Percentiles rank a stretch among this genome's conserved stretches.
phyloP scores from a whole-genome alignment of 30 jellyfish, hydroid and myxozoan species.

The Mastigias papua region DNA sequence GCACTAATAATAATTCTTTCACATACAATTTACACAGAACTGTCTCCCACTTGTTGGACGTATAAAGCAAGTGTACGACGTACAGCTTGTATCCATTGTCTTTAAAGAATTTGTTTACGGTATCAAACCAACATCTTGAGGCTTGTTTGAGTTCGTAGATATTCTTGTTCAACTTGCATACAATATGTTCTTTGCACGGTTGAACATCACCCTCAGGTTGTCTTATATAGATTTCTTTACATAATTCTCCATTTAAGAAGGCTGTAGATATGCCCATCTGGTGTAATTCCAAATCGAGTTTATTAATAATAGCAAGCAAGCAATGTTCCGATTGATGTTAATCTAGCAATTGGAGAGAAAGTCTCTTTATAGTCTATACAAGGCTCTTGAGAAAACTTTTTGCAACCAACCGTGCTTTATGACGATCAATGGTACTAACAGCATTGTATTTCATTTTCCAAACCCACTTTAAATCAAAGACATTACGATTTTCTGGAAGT shows the following conservation, averaged over 20 bases:
- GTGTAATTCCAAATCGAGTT: constrained; percentile 31
- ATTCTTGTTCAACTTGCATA: too few species aligned
- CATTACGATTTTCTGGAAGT: background rate
- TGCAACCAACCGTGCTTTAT: constrained; percentile 52
- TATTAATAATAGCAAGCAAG: constrained; percentile 39
- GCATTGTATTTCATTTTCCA: constrained; percentile 27
- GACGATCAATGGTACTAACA: constrained; percentile 37
- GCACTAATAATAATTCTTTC: too few species aligned
- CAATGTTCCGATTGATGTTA: constrained; percentile 21
- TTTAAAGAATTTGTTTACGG: too few species aligned
- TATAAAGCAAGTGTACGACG: too few species aligned
- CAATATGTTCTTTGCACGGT: too few species aligned
- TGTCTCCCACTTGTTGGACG: too few species aligned
- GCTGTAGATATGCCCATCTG: constrained; percentile 51
- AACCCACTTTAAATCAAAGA: constrained; percentile 26
- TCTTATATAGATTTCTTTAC: too few species aligned
- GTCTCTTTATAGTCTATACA: constrained; percentile 48
- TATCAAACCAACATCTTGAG: too few species aligned
- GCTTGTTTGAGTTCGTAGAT: too few species aligned
- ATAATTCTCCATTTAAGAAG: constrained; percentile 24
- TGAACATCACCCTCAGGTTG: too few species aligned
- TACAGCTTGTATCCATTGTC: too few species aligned
- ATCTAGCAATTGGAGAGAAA: constrained; percentile 30
- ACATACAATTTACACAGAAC: too few species aligned
- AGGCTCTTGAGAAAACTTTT: constrained; percentile 34